These are phyloP conservation scores for Lamellibrachia satsuma DNA, from an alignment of 2,888 invertebrate genomes.

Conservation along the genomic window DNA sequence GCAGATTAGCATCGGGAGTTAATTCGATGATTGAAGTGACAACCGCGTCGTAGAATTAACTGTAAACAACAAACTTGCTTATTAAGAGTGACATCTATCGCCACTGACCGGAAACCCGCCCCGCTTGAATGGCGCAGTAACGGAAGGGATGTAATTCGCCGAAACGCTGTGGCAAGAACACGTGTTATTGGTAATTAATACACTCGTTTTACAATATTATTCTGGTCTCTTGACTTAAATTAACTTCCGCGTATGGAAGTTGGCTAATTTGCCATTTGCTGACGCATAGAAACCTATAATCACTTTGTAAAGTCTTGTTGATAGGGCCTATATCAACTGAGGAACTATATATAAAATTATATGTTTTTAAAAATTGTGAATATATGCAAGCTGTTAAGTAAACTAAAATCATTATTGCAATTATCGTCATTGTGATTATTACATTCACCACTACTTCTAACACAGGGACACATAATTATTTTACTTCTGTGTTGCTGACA, in stretches of 20 bases:
- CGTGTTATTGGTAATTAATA: not conserved
- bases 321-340: too few relatives aligned
- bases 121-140: not conserved
- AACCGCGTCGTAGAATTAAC: constrained; percentile 1
- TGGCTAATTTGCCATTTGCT: constrained; percentile 8
- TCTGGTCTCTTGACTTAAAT: not conserved
- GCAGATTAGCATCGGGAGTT: not conserved
- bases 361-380: too few relatives aligned
- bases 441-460: too few relatives aligned
- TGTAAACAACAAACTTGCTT: not conserved
- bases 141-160: not conserved
- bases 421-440: too few relatives aligned
- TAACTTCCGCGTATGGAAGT: not conserved
- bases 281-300: not conserved
- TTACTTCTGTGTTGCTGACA: too few relatives aligned
- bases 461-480: too few relatives aligned
- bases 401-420: too few relatives aligned
- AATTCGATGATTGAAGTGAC: not conserved
- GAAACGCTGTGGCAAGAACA: not conserved
- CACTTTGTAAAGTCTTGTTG: not conserved
- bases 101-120: not conserved
- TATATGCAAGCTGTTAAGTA: too few relatives aligned
- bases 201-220: not conserved
- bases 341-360: too few relatives aligned
- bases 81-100: not conserved